phyloP scores from a whole-genome alignment of 2,113 vertebrate genomes.

The Psilopogon haemacephalus region DNA sequence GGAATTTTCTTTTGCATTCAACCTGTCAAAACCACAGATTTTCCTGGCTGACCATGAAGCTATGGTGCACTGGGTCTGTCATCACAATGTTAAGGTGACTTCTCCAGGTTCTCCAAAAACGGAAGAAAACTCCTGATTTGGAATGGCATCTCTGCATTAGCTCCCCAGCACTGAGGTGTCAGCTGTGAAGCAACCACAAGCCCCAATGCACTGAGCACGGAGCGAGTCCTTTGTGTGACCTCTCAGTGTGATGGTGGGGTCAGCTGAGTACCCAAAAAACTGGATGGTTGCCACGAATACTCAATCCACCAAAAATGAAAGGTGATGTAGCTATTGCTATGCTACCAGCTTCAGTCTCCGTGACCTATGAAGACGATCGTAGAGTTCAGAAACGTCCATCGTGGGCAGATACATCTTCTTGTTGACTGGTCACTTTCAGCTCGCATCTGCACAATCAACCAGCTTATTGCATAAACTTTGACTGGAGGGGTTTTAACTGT shows the following conservation, averaged over 20 bases:
- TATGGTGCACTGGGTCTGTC: neutral
- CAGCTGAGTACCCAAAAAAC: neutral
- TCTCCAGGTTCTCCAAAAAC: neutral
- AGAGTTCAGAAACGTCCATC: neutral
- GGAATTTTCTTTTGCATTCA: neutral
- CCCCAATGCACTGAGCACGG: neutral
- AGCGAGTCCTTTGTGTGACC: neutral
- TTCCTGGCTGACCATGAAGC: neutral
- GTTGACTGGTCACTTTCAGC: neutral
- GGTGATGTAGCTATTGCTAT: accelerated
- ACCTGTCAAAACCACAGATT: neutral
- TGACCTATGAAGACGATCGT: neutral
- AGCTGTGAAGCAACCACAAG: neutral
- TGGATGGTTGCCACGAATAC: neutral
- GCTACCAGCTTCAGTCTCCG: neutral
- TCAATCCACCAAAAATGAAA: neutral
- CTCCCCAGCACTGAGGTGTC: neutral
- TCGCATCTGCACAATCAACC: slow-evolving; percentile 42
- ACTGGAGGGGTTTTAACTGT: slow-evolving; percentile 53
- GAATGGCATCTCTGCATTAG: neutral
- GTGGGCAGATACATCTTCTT: neutral
- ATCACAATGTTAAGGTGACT: neutral
- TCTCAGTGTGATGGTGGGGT: neutral
- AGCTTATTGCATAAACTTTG: slow-evolving; percentile 52
- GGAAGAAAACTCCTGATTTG: neutral